These are phyloP conservation scores for Toxonevra muliebris DNA, from an alignment of 2,888 invertebrate species.

Conservation along the genomic window DNA sequence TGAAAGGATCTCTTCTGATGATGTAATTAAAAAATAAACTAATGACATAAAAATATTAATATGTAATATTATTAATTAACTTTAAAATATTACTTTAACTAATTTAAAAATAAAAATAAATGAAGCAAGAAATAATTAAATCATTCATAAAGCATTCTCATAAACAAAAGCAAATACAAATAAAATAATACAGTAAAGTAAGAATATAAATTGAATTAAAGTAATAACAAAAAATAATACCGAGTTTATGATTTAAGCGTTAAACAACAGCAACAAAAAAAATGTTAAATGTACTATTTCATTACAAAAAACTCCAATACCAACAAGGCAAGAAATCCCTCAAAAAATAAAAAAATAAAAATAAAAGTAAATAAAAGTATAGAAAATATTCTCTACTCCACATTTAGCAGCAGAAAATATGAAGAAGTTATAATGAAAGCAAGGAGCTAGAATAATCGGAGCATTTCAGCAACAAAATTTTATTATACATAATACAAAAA, in stretches of 20 bases:
- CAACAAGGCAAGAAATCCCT: constrained; percentile 28
- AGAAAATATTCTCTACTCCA: constrained; percentile 31
- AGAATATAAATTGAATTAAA: constrained; percentile 13
- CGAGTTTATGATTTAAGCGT: constrained; percentile 31
- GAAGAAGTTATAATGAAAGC: no score
- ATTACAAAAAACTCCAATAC: constrained; percentile 29
- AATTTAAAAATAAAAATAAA: no score
- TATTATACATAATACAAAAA: constrained; percentile 27
- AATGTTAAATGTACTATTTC: constrained; percentile 37
- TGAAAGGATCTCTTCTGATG: no score
- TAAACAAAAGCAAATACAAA: constrained; percentile 24
- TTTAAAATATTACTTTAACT: no score
- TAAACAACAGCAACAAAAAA: constrained; percentile 36
- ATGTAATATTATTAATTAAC: no score
- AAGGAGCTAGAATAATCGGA: no score
- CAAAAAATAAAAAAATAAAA: constrained; percentile 18
- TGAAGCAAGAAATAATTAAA: no score
- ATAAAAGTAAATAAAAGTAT: constrained; percentile 35
- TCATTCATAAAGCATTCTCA: no score
- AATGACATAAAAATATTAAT: no score
- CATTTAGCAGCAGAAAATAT: no score
- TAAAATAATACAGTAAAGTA: constrained; percentile 28
- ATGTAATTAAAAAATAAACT: no score
- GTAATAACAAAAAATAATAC: constrained; percentile 37
- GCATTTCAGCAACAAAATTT: constrained; percentile 14